Conservation (phyloP, 2,113 vertebrate genomes). For the Pseudorasbora parva region DNA sequence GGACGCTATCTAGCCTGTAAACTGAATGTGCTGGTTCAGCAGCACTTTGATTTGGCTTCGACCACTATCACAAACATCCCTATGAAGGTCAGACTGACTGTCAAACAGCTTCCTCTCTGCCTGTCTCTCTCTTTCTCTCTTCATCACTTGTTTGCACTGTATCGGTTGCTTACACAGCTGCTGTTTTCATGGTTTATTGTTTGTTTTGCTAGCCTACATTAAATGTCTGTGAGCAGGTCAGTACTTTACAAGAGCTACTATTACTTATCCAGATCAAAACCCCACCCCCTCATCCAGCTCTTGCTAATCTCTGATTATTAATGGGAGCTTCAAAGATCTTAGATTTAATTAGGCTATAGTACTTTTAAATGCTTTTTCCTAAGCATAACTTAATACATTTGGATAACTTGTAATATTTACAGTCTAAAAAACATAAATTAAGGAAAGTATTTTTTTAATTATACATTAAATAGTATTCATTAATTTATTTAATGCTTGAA, state of each 20-base stretch:
- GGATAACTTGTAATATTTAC: background rate
- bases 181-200: slow-evolving; percentile 93
- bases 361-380: background rate
- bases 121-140: slow-evolving; percentile 22
- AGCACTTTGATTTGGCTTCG: slow-evolving; percentile 97
- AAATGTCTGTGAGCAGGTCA: slow-evolving; percentile 99
- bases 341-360: background rate
- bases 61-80: slow-evolving; percentile 99
- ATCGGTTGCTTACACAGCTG: slow-evolving; percentile 73
- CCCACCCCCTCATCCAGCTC: slow-evolving; percentile 74
- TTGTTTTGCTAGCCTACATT: slow-evolving; percentile 99
- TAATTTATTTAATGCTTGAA: background rate
- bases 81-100: slow-evolving; percentile 87
- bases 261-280: slow-evolving; percentile 78
- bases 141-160: slow-evolving; percentile 50
- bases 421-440: background rate
- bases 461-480: background rate
- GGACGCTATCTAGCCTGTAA: slow-evolving; percentile 93
- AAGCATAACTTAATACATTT: background rate
- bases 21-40: slow-evolving; percentile 95
- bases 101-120: slow-evolving; percentile 18
- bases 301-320: slow-evolving; percentile 32
- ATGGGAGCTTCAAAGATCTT: slow-evolving; percentile 1
- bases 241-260: slow-evolving; percentile 78
- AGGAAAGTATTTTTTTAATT: background rate